Evolutionary conservation across 37 sponge, comb jelly and placozoan species (phyloP).

Genomic region (Crambe crambe): DNA sequence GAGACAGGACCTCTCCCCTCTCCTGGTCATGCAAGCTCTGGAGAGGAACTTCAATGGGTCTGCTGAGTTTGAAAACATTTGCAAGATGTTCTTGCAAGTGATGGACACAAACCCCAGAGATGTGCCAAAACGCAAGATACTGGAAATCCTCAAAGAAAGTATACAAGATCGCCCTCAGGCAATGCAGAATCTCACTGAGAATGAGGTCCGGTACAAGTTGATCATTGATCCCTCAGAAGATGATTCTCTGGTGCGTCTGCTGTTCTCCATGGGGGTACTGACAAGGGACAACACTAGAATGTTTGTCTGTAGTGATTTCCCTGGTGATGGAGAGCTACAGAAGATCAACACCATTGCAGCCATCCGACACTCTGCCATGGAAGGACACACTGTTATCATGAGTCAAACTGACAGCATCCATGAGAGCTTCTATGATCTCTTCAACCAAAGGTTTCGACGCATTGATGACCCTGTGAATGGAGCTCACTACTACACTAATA

Average conservation of each 20-base stretch:
- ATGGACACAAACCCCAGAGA: not conserved
- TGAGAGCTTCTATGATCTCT: slow-evolving; percentile 90
- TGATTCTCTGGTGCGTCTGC: slow-evolving; percentile 65
- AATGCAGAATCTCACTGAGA: slow-evolving; percentile 34
- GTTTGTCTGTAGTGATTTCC: slow-evolving; percentile 75
- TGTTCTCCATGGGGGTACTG: slow-evolving; percentile 66
- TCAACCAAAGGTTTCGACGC: slow-evolving; percentile 76
- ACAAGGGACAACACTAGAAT: slow-evolving; percentile 45
- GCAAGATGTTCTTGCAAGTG: slow-evolving; percentile 36
- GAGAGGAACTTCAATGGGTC: slow-evolving; percentile 91
- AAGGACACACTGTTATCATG: slow-evolving; percentile 84
- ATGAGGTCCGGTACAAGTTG: slow-evolving; percentile 80
- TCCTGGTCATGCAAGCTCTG: slow-evolving; percentile 64
- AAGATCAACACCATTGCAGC: slow-evolving; percentile 84
- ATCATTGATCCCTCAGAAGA: slow-evolving; percentile 86
- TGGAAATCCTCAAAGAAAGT: slow-evolving; percentile 61
- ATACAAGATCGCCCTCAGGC: slow-evolving; percentile 58
- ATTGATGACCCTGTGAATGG: slow-evolving; percentile 64
- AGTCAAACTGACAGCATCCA: slow-evolving; percentile 85
- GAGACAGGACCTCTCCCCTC: slow-evolving; percentile 32
- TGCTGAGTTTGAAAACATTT: slow-evolving; percentile 48
- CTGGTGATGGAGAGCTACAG: slow-evolving; percentile 76
- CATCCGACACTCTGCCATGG: slow-evolving; percentile 69
- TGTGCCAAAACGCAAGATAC: slow-evolving; percentile 30
- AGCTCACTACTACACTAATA: slow-evolving; percentile 79